Evolutionary conservation across 2,888 invertebrate species (phyloP).

Genomic region (Autographa pulchrina): DNA sequence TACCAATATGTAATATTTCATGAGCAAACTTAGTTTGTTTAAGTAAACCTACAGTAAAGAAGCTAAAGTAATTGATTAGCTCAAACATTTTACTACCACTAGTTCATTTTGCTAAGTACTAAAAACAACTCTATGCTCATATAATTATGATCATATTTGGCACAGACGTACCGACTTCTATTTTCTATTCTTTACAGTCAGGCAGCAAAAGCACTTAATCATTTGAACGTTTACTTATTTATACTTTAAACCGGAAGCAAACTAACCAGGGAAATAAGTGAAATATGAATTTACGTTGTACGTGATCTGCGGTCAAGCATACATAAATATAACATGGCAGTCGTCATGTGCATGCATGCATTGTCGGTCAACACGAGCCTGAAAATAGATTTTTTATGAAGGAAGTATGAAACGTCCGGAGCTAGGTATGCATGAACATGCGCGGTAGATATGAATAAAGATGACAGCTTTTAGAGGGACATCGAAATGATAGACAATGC

Average conservation of each 20-base stretch:
- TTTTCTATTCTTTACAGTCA: neutral
- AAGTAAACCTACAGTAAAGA: neutral
- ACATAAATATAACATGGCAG: constrained; percentile 50
- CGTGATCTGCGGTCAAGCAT: constrained; percentile 36
- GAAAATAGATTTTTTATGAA: constrained; percentile 61
- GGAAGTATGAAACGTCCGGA: constrained; percentile 43
- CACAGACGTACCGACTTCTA: neutral
- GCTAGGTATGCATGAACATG: constrained; percentile 64
- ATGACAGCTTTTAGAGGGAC: constrained; percentile 42
- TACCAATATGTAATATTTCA: too few species aligned
- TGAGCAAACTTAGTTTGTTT: neutral
- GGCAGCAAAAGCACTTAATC: neutral
- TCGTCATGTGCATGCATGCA: constrained; percentile 59
- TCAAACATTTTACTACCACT: neutral
- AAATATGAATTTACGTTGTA: constrained; percentile 31
- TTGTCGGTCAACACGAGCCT: constrained; percentile 45
- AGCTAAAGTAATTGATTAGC: neutral
- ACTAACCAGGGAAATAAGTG: constrained; percentile 36
- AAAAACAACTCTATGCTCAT: neutral
- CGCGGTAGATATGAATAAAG: constrained; percentile 63
- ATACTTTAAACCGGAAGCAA: constrained; percentile 23
- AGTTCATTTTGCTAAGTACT: too few species aligned
- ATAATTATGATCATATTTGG: too few species aligned
- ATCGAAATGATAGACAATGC: neutral
- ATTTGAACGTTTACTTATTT: neutral